These are phyloP conservation scores for Acanthis flammea DNA, from an alignment of 2,797 vertebrate genomes.

Conservation along the genomic window DNA sequence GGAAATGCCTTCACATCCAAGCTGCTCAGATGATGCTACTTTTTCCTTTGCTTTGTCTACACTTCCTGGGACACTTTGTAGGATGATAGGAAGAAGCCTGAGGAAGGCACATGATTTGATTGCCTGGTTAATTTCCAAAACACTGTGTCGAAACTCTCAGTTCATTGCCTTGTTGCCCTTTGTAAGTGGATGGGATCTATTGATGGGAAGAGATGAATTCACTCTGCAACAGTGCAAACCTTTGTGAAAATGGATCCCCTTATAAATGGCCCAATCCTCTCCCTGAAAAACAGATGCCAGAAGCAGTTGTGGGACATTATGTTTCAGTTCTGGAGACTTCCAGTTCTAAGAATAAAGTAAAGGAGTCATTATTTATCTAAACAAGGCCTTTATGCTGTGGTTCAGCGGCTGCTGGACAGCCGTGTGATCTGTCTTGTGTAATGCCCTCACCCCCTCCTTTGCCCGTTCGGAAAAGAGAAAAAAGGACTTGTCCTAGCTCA, in stretches of 20 bases:
- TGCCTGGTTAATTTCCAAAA: not conserved
- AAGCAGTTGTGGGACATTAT: constrained; percentile 41
- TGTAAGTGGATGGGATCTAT: constrained; percentile 25
- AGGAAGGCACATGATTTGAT: not conserved
- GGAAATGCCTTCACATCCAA: not conserved
- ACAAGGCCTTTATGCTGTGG: constrained; percentile 53
- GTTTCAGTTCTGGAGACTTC: constrained; percentile 58
- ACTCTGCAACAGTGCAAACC: constrained; percentile 16
- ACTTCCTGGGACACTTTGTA: not conserved
- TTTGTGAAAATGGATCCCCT: constrained; percentile 61
- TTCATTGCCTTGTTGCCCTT: constrained; percentile 7
- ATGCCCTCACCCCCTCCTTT: constrained; percentile 49
- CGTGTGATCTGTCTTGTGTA: constrained; percentile 67
- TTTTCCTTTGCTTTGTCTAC: not conserved
- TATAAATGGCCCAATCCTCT: constrained; percentile 33
- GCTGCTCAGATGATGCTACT: not conserved
- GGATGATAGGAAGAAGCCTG: not conserved
- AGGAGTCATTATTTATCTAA: constrained; percentile 70
- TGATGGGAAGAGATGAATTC: constrained; percentile 28
- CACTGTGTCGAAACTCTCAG: not conserved
- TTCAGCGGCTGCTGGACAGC: constrained; percentile 52
- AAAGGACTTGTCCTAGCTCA: constrained; percentile 35
- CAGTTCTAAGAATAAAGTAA: constrained; percentile 61
- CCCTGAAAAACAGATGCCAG: constrained; percentile 42
- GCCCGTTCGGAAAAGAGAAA: constrained; percentile 20